These are phyloP conservation scores for Pelvicachromis taeniatus DNA, from an alignment of 2,113 vertebrate genomes.

Conservation along the genomic window DNA sequence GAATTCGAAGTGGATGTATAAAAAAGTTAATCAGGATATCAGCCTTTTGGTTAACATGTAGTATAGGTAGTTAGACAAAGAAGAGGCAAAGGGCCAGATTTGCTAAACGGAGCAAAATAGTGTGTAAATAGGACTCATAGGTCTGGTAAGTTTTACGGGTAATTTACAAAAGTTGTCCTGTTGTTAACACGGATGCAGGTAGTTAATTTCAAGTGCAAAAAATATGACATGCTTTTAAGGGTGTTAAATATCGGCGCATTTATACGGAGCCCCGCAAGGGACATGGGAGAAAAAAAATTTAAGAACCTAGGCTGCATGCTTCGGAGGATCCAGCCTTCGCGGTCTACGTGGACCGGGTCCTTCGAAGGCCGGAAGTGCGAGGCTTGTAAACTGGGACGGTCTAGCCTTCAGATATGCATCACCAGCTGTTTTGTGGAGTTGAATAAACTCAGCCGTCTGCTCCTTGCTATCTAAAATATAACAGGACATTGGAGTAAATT, in stretches of 20 bases:
- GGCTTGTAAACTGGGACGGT: no score
- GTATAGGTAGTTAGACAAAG: background rate
- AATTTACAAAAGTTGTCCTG: background rate
- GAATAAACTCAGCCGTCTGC: no score
- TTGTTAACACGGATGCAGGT: background rate
- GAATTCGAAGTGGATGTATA: background rate
- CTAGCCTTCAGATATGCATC: no score
- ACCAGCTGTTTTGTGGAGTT: no score
- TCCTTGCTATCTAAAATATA: no score
- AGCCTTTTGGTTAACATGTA: background rate
- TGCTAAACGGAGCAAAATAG: accelerated
- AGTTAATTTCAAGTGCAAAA: background rate
- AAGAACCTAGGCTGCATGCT: no score
- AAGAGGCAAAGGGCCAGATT: background rate
- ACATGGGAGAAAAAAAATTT: no score
- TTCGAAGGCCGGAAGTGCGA: no score
- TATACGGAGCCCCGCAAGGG: no score
- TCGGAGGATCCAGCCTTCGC: no score
- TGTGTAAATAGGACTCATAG: background rate
- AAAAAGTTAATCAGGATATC: background rate
- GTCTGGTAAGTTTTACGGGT: background rate
- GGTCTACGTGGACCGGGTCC: no score
- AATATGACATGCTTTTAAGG: accelerated
- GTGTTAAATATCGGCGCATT: background rate
- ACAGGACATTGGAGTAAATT: no score